Evolutionary conservation across 2,797 vertebrate species (phyloP), one percentile per base, ranked within the genome.

Genomic region (Rhabdomys pumilio): DNA sequence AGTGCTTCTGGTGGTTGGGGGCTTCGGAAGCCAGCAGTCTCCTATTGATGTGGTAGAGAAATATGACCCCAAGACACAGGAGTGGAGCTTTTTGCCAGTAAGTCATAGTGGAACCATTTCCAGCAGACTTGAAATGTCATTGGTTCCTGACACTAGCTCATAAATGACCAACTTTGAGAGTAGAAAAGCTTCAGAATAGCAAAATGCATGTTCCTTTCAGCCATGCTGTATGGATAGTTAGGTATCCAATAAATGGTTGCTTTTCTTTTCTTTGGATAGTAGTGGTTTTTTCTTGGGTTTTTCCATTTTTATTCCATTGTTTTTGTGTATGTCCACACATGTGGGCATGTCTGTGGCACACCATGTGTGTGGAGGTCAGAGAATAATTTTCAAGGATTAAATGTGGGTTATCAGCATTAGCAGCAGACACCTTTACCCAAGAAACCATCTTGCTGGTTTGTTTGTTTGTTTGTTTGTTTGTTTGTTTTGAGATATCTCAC

Each of bases 41-140:
- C 99, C 99, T 24, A 99, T 99, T 24, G 99, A 99, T 3, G 99
- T 99, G 41, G 99, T 99, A 65, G 99, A 99, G 98, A 99, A 99
- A 97, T 99, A 99, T 5, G 99, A 99, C 97, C 99, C 99, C 0
- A 99, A 99, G 98, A 99, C 99, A 57, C 99, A 99, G 97, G 99
- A 99, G 96, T 99, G 99, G 99, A 99, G 99, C 97, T 99, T 99
- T 97, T 98, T 99, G 90, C 99, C 99, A 41, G 99, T 99, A 98
- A 99, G 99, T 99, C 90, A 19, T 84, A 47, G 15, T 87, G 57
- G 63, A 72, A 55, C 65, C 9, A 50, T 63, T 73, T 1, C 0
- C 41, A 15, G 29, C 47, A 53, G 57, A 86, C 24, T 19, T 67
- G 55, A 29, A 65, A 3, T 59, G 55, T 89, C 63, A 9, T 29